Conservation (phyloP, 1,140 invertebrate genomes). For the Panulirus ornatus region DNA sequence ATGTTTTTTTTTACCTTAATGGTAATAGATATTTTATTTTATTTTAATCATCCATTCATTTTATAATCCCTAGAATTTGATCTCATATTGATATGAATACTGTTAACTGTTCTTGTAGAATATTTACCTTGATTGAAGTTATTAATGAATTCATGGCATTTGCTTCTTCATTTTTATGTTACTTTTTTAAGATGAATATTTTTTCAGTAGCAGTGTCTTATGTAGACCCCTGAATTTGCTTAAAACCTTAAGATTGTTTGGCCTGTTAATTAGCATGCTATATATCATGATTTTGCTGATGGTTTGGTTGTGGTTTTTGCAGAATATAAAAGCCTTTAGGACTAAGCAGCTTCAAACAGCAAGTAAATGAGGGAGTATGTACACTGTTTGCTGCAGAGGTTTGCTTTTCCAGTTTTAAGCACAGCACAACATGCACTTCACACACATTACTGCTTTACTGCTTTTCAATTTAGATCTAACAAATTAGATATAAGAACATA, state of each 20-base stretch:
- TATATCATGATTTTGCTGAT: constrained; percentile 18
- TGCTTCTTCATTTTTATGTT: background rate
- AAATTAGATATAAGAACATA: no score
- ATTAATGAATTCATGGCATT: no score
- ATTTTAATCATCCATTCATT: no score
- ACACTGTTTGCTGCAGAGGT: constrained; percentile 33
- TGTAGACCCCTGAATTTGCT: background rate
- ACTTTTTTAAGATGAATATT: background rate
- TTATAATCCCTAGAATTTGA: no score
- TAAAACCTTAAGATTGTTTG: constrained; percentile 25
- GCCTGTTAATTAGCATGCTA: constrained; percentile 34
- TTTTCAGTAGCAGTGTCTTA: background rate
- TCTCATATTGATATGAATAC: no score
- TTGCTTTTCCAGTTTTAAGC: constrained; percentile 46
- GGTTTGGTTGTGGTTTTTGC: constrained; percentile 65
- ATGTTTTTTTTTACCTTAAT: no score
- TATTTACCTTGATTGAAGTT: no score
- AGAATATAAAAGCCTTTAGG: constrained; percentile 72
- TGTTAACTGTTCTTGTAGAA: no score
- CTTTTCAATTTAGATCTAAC: background rate
- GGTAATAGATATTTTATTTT: no score
- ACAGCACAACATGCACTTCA: constrained; percentile 38
- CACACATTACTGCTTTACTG: background rate
- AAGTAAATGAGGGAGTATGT: constrained; percentile 67
- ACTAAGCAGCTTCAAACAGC: constrained; percentile 62